A percentile compares a stretch with the other conserved stretches of the same genome.
phyloP scores from a whole-genome alignment of 2,797 vertebrate genomes.

The Gallinago nigripennis region DNA sequence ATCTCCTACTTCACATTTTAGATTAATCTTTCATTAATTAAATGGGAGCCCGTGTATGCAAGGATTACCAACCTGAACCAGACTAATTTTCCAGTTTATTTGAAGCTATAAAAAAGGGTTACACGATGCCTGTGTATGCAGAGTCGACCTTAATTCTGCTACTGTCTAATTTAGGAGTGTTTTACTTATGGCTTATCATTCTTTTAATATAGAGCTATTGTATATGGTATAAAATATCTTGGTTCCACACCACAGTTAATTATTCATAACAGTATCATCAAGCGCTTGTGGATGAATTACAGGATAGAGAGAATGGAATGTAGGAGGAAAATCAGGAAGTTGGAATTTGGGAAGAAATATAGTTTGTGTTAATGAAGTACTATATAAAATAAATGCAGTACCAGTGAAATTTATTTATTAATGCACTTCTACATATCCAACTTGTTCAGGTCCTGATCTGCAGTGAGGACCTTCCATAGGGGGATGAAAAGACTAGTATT shows the following conservation, averaged over 20 bases:
- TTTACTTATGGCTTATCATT: background rate
- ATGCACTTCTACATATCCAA: background rate
- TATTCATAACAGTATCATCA: background rate
- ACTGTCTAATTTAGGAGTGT: background rate
- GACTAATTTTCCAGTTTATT: background rate
- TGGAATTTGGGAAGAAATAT: background rate
- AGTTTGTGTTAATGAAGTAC: slow-evolving; percentile 5
- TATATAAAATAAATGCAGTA: slow-evolving; percentile 13
- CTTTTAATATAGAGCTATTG: background rate
- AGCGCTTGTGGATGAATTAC: background rate
- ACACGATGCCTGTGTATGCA: fast-evolving
- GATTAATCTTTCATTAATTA: background rate
- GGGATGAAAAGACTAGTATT: background rate
- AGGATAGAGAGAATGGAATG: background rate
- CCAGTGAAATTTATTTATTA: slow-evolving; percentile 20
- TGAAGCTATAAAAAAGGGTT: background rate
- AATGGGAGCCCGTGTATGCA: background rate
- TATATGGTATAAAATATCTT: background rate
- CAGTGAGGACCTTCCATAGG: background rate
- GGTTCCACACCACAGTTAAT: background rate
- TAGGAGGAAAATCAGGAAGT: background rate
- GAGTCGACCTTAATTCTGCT: background rate
- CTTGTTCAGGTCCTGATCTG: background rate
- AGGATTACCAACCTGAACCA: background rate
- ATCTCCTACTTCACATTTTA: background rate